These are phyloP conservation scores for Drosophila multiciliata DNA, from an alignment of 2,888 invertebrate species.

Conservation along the genomic window DNA sequence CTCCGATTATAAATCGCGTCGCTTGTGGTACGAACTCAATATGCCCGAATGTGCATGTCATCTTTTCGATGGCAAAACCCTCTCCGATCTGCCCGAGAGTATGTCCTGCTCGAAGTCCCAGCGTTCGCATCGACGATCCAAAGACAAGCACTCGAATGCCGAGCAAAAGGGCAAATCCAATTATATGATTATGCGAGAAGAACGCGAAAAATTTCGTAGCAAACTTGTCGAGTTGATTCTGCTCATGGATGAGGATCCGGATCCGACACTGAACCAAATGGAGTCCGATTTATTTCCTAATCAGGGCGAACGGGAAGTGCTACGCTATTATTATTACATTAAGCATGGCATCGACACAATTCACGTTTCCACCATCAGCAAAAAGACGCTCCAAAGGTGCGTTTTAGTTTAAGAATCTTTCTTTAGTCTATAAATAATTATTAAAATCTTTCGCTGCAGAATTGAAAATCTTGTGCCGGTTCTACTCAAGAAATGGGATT, in stretches of 20 bases:
- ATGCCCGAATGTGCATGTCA: slow-evolving; percentile 83
- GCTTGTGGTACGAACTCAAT: slow-evolving; percentile 84
- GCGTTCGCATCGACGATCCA: slow-evolving; percentile 14
- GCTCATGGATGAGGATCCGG: slow-evolving; percentile 85
- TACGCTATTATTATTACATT: slow-evolving; percentile 95
- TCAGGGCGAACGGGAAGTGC: slow-evolving; percentile 88
- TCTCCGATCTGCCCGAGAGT: slow-evolving; percentile 88
- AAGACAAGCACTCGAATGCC: slow-evolving; percentile 73
- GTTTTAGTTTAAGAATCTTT: neutral
- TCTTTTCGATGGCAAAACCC: slow-evolving; percentile 84
- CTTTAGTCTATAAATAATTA: neutral
- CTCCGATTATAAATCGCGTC: slow-evolving; percentile 81
- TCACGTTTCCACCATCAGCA: slow-evolving; percentile 93
- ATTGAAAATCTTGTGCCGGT: slow-evolving; percentile 88
- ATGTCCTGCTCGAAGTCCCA: slow-evolving; percentile 83
- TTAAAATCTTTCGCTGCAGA: slow-evolving; percentile 77
- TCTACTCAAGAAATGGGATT: slow-evolving; percentile 88
- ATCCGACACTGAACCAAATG: slow-evolving; percentile 43
- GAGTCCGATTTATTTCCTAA: slow-evolving; percentile 85
- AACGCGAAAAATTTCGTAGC: slow-evolving; percentile 93
- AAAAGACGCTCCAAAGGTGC: slow-evolving; percentile 88
- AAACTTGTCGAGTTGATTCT: slow-evolving; percentile 91
- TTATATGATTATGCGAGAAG: slow-evolving; percentile 89
- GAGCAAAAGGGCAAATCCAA: slow-evolving; percentile 85
- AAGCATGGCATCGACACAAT: slow-evolving; percentile 95